Base-by-base conservation (phyloP, 1,140 invertebrate species). In the Calycopis cecrops region DNA sequence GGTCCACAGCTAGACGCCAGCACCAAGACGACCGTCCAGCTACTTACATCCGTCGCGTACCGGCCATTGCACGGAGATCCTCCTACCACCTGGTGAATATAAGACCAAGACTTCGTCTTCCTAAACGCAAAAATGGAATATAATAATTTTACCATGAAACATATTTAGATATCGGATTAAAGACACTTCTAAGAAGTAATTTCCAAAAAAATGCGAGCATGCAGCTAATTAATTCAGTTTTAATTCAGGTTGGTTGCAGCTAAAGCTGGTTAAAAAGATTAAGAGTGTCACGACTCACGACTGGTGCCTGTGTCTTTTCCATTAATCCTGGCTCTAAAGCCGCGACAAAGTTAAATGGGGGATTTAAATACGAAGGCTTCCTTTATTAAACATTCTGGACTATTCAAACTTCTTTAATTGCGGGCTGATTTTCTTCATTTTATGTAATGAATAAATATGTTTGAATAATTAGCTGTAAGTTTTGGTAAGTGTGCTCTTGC, bases 221-320 rank as follows among this genome's bases (percentile, higher is more conserved):
- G 10, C 47, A 33, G 18, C 6, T 33, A 48, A 33, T 48, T 33
- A 34, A 50, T 10, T 8, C 17, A 57, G 35, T 57, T 57, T 56
- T 61, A 56, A 58, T 58, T 58, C 35, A 42, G 55, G 53, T 44
- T 28, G 48, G 44, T 55, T 60, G 50, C 51, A 60, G 50, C 59
- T 57, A 55, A 63, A 64, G 55, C 59, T 60, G 57, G 51, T 60
- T 64, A 57, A 57, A 60, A 64, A 64, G 62, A 64, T 64, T 64
- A 64, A 64, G 60, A 62, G 55, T 60, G 52, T 59, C 55, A 44
- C 42, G 57, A 57, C 48, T 59, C 55, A 44, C 35, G 57, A 57
- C 40, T 62, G 57, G 57, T 50, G 55, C 34, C 57, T 57, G 47
- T 55, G 50, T 59, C 55, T 64, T 54, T n/a, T 58, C 55, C 57